Percentiles rank a stretch among this genome's conserved stretches.
Evolutionary conservation across 2,888 invertebrate genomes (phyloP).

Genomic region (Coleophora deauratella): DNA sequence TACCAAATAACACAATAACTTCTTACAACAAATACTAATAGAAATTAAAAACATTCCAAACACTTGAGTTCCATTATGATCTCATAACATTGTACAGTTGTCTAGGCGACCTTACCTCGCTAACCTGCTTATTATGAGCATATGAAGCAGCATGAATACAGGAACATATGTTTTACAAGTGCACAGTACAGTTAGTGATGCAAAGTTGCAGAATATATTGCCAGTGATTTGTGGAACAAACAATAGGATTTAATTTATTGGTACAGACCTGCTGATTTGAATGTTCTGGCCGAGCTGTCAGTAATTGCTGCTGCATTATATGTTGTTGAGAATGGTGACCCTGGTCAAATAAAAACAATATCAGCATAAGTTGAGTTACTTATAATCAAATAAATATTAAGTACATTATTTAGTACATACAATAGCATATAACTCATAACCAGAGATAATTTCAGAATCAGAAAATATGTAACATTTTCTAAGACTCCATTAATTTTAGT

Average conservation of each 20-base stretch:
- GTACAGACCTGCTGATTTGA: slow-evolving; percentile 63
- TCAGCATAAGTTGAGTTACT: not conserved
- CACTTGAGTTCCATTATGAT: too few relatives aligned
- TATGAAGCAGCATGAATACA: slow-evolving; percentile 54
- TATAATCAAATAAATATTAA: slow-evolving; percentile 1
- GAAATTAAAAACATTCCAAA: too few relatives aligned
- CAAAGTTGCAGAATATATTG: slow-evolving; percentile 9
- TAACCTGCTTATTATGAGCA: slow-evolving; percentile 45
- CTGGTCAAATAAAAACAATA: slow-evolving; percentile 22
- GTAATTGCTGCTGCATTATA: slow-evolving; percentile 67
- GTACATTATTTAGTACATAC: not conserved
- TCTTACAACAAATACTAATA: too few relatives aligned
- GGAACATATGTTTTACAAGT: slow-evolving; percentile 34
- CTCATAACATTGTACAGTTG: too few relatives aligned
- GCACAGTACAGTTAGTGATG: slow-evolving; percentile 18
- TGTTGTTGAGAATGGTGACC: slow-evolving; percentile 70
- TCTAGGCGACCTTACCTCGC: slow-evolving; percentile 48
- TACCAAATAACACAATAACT: too few relatives aligned
- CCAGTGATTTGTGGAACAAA: not conserved
- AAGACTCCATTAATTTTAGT: too few relatives aligned
- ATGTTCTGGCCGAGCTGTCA: slow-evolving; percentile 54
- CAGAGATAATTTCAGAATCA: too few relatives aligned
- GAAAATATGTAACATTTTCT: too few relatives aligned
- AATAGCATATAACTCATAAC: not conserved
- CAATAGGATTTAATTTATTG: too few relatives aligned